These are phyloP conservation scores for Orthosia gracilis DNA, from an alignment of 2,888 invertebrate genomes.

Conservation along the genomic window DNA sequence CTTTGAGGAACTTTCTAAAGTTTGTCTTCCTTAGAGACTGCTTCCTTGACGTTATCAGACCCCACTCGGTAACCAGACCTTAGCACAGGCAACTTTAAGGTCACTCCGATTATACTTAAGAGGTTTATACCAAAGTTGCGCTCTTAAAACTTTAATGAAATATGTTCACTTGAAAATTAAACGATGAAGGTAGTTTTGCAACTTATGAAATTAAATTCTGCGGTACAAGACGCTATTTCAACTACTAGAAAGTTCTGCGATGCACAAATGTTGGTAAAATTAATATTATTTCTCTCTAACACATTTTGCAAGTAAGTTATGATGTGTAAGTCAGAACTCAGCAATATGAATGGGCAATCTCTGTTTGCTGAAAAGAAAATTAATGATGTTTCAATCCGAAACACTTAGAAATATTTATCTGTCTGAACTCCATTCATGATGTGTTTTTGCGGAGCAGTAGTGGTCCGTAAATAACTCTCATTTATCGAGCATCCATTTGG, in stretches of 20 bases:
- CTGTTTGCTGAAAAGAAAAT: constrained; percentile 74
- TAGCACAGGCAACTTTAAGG: constrained; percentile 71
- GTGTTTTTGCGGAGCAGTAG: constrained; percentile 77
- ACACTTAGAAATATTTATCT: constrained; percentile 81
- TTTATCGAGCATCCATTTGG: constrained; percentile 85
- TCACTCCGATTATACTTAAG: constrained; percentile 73
- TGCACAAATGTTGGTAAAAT: constrained; percentile 25
- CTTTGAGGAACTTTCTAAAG: constrained; percentile 70
- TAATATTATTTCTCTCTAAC: constrained; percentile 17
- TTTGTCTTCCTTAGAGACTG: constrained; percentile 70
- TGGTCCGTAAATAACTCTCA: constrained; percentile 84
- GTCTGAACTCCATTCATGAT: constrained; percentile 79
- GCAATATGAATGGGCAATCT: constrained; percentile 64
- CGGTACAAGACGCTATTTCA: constrained; percentile 55
- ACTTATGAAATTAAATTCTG: constrained; percentile 70
- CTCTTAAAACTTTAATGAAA: constrained; percentile 77
- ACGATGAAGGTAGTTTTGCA: constrained; percentile 59
- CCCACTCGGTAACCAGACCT: constrained; percentile 65
- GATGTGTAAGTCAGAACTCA: constrained; percentile 47
- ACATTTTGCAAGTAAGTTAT: constrained; percentile 49
- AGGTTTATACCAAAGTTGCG: constrained; percentile 70
- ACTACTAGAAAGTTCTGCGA: constrained; percentile 28
- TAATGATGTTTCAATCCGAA: constrained; percentile 85
- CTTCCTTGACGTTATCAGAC: constrained; percentile 69
- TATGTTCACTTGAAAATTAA: constrained; percentile 75